Evolutionary conservation across 2,113 vertebrate species (phyloP), one percentile per base, ranked within the genome.

Genomic region (Etia nguti): DNA sequence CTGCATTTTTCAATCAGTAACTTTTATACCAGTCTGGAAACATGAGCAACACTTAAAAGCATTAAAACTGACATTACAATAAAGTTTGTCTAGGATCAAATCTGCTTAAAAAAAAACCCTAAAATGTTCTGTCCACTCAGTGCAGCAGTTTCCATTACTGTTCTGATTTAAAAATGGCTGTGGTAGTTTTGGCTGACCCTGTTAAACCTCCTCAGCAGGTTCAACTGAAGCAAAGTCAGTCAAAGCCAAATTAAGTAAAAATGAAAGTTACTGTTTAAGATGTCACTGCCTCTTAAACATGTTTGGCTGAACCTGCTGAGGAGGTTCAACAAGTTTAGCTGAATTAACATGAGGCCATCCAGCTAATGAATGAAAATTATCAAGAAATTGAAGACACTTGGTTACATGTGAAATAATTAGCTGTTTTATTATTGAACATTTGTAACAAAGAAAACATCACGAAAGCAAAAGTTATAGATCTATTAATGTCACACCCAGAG

Each of bases 181-280:
- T 13, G 4, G 2, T 15, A 11, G 22, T 4, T 70, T 43, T 41
- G 12, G 12, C 38, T 43, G n/a, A 70, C 4, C 65, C n/a, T 68
- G 36, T 12, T 0, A 38, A 70, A 70, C 36, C 41, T 24, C 5
- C 15, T 70, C 1, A 43, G 65, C 36, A 0, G 38, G 11, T 24
- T 68, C 11, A 68, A 8, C 62, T 3, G 4, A 68, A 68, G 2
- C 22, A 2, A 68, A 68, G 11, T 41, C 62, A 41, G 36, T 4
- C 1, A 11, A 38, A 22, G 0, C 36, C 0, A 68, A 68, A 41
- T 41, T 38, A 3, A 65, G 6, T 38, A 0, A 65, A 65, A 65
- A 36, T n/a, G 18, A 65, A 65, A 2, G 18, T 36, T 0, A 0
- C 0, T 65, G 10, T 65, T 65, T 38, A 38, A 36, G 31, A n/a